A percentile compares a stretch with the other conserved stretches of the same genome.
phyloP scores from a whole-genome alignment of 2,113 vertebrate species.

The Eurypyga helias region DNA sequence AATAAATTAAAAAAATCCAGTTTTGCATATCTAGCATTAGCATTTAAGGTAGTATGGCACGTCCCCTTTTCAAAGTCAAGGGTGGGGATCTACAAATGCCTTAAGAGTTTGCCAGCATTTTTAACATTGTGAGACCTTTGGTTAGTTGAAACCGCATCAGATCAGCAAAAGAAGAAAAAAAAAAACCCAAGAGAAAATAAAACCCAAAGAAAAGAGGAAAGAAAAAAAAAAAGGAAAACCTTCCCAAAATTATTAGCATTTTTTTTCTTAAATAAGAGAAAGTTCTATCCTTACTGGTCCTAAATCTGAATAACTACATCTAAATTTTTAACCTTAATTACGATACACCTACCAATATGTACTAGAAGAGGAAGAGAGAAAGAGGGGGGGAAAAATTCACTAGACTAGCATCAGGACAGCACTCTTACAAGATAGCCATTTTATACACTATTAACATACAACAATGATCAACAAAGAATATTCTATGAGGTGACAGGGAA shows the following conservation, averaged over 20 bases:
- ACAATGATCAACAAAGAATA: slow-evolving; percentile 87
- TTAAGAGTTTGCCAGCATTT: slow-evolving; percentile 78
- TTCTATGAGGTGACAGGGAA: slow-evolving; percentile 84
- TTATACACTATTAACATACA: slow-evolving; percentile 92
- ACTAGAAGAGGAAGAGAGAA: slow-evolving; percentile 87
- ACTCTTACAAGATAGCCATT: slow-evolving; percentile 91
- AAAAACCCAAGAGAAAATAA: slow-evolving; percentile 50
- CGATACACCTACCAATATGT: slow-evolving; percentile 94
- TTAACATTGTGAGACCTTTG: slow-evolving; percentile 93
- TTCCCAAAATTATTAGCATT: slow-evolving; percentile 84
- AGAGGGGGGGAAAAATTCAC: slow-evolving; percentile 79
- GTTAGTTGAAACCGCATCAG: slow-evolving; percentile 97
- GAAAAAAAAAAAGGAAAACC: slow-evolving; percentile 73
- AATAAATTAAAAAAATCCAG: slow-evolving; percentile 89
- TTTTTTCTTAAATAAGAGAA: slow-evolving; percentile 91
- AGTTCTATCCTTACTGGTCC: slow-evolving; percentile 98
- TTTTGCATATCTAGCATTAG: slow-evolving; percentile 99
- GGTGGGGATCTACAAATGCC: slow-evolving; percentile 92
- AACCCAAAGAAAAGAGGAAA: slow-evolving; percentile 45
- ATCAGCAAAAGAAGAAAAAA: slow-evolving; percentile 80
- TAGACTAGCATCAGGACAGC: slow-evolving; percentile 95
- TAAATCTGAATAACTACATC: slow-evolving; percentile 96
- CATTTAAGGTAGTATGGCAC: slow-evolving; percentile 99
- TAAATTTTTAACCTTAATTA: slow-evolving; percentile 94
- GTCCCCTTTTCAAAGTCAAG: slow-evolving; percentile 88